Base-by-base conservation (phyloP, 2,888 invertebrate genomes). In the Pandemis corylana region DNA sequence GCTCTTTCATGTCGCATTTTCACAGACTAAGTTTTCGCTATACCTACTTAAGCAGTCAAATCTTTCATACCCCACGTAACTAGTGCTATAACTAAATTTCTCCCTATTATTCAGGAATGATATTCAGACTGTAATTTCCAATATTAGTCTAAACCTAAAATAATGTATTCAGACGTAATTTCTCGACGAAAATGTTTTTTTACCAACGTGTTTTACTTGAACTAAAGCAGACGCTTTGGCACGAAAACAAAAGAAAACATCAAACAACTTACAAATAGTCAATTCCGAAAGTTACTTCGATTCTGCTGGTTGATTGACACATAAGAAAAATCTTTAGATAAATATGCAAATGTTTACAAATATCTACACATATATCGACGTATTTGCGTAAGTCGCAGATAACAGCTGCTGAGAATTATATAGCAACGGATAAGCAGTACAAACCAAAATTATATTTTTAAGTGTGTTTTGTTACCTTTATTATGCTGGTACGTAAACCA, bases 231-330 rank as follows among this genome's bases (percentile, higher is more conserved):
- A 42, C 41, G n/a, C 15, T 42, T 64, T 44, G 20, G 20, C 46
- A 46, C 12, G 20, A 28, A 51, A 66, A 66, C 49, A 66, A 51
- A n/a, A 51, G 28, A 66, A 66, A 66, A 66, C 66, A 66, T 66
- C 51, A 66, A 66, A 66, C 3, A 51, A 56, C 36, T 7, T 36
- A 13, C 2, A 61, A 36, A 61, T 36, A 61, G 28, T 61, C 36
- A 12, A 61, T 61, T 51, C 36, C 15, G 9, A 56, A 56, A 15
- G 15, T 56, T 7, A 15, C 20, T 20, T 56, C 15, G 53, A 56
- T 15, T 20, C 3, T 51, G 7, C 13, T n/a, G n/a, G 20, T 15
- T 51, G 51, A 51, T n/a, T 56, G 9, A 56, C 2, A 7, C 13
- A 13, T 53, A 56, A 20, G 2, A n/a, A 15, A 56, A 56, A 56